Conservation (phyloP, 1,140 invertebrate genomes). For the Drosophila auraria region DNA sequence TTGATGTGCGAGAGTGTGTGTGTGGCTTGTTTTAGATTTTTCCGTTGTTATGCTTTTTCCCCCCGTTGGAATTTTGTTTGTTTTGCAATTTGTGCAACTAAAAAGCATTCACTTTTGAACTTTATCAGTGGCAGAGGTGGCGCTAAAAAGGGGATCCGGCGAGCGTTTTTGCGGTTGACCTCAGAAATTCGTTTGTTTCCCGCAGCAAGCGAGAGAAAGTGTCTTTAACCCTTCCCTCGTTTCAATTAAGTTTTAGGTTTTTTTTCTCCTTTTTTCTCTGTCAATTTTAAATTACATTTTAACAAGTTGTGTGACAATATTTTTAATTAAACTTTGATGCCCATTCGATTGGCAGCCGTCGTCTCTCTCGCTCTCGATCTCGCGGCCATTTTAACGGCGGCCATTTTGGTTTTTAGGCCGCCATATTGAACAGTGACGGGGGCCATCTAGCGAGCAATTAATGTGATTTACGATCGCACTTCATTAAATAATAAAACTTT, state of each 20-base stretch:
- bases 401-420: slow-evolving; percentile 49
- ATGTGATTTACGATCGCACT: slow-evolving; percentile 78
- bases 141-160: slow-evolving; percentile 14
- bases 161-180: slow-evolving; percentile 50
- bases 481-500: slow-evolving; percentile 57
- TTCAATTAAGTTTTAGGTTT: slow-evolving; percentile 17
- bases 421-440: slow-evolving; percentile 64
- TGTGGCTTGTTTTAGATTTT: slow-evolving; percentile 15
- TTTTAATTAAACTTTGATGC: slow-evolving; percentile 76
- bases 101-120: slow-evolving; percentile 81
- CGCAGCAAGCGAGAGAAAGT: too few relatives aligned
- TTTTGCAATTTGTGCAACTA: slow-evolving; percentile 81
- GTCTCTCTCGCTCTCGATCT: background rate
- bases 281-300: slow-evolving; percentile 71
- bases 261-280: slow-evolving; percentile 31
- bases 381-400: slow-evolving; percentile 18
- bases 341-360: slow-evolving; percentile 17
- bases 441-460: slow-evolving; percentile 73
- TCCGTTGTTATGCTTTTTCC: slow-evolving; percentile 19
- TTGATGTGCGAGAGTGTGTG: slow-evolving; percentile 12
- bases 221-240: slow-evolving; percentile 24
- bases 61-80: slow-evolving; percentile 63
- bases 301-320: slow-evolving; percentile 44
- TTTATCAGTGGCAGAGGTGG: slow-evolving; percentile 61
- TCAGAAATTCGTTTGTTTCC: slow-evolving; percentile 49